These are phyloP conservation scores for Furcula furcula DNA, from an alignment of 2,888 invertebrate genomes.

Conservation along the genomic window DNA sequence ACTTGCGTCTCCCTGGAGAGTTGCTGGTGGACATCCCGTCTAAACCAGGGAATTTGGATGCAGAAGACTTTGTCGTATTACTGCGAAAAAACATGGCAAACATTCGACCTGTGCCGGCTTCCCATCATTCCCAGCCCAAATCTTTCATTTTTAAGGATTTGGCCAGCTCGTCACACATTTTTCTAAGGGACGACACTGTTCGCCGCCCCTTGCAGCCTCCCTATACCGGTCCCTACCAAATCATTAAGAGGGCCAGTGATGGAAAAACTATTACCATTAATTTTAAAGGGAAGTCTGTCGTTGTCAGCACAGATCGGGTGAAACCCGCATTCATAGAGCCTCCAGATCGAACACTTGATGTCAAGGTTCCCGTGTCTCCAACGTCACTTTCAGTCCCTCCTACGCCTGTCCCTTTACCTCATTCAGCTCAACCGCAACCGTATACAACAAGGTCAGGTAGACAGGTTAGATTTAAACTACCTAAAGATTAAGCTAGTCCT, in stretches of 20 bases:
- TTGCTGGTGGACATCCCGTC: constrained; percentile 14
- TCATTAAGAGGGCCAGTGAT: constrained; percentile 11
- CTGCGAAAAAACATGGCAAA: constrained; percentile 5
- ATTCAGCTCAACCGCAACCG: neutral
- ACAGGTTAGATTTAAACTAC: neutral
- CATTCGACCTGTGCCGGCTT: constrained; percentile 16
- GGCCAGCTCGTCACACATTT: constrained; percentile 17
- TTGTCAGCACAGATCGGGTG: constrained; percentile 1
- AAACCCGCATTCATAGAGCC: constrained; percentile 1
- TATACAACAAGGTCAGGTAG: neutral
- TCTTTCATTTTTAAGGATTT: constrained; percentile 31
- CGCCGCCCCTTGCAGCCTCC: constrained; percentile 26
- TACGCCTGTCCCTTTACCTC: neutral
- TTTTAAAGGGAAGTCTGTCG: constrained; percentile 4
- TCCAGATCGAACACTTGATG: neutral
- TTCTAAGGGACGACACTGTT: constrained; percentile 23
- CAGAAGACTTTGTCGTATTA: constrained; percentile 17
- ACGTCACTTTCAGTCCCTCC: neutral
- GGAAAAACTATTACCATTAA: constrained; percentile 23
- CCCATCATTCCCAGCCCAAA: constrained; percentile 13
- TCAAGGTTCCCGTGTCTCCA: neutral
- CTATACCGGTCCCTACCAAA: constrained; percentile 30
- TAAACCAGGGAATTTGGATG: constrained; percentile 5
- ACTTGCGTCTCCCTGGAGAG: constrained; percentile 32
- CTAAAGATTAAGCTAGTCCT: neutral